A percentile compares a stretch with the other conserved stretches of the same genome.
Evolutionary conservation across 2,797 vertebrate species (phyloP).

Genomic region (Spea hammondii): DNA sequence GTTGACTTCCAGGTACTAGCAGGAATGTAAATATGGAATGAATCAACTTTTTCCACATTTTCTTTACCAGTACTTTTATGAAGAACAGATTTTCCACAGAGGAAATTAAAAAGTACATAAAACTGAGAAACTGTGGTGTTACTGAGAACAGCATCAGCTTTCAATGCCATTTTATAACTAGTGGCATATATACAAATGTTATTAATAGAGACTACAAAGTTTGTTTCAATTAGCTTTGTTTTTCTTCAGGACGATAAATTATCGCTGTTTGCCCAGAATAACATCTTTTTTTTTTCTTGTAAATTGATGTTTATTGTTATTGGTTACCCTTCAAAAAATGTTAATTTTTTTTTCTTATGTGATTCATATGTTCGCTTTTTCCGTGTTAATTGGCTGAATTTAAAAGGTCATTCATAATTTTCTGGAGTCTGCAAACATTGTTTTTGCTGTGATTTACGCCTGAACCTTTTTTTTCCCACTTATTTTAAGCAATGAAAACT

Average conservation of each 20-base stretch:
- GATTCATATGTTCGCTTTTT: slow-evolving; percentile 32
- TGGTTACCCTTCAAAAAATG: slow-evolving; percentile 43
- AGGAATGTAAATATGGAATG: slow-evolving; percentile 81
- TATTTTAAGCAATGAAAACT: slow-evolving; percentile 19
- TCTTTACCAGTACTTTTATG: slow-evolving; percentile 81
- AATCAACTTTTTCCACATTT: slow-evolving; percentile 85
- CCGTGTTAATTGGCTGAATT: slow-evolving; percentile 43
- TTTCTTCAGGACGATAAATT: slow-evolving; percentile 69
- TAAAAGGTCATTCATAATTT: slow-evolving; percentile 43
- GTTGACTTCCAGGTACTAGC: slow-evolving; percentile 76
- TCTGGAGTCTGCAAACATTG: slow-evolving; percentile 42
- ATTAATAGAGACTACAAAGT: slow-evolving; percentile 64
- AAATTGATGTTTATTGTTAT: slow-evolving; percentile 58
- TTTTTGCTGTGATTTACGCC: slow-evolving; percentile 60
- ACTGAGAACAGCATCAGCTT: slow-evolving; percentile 77
- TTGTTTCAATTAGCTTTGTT: slow-evolving; percentile 71
- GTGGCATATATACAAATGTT: slow-evolving; percentile 66
- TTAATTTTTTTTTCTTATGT: slow-evolving; percentile 22
- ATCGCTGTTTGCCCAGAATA: slow-evolving; percentile 72
- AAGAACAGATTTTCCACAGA: slow-evolving; percentile 96
- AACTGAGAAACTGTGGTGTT: slow-evolving; percentile 77
- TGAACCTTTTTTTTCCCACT: slow-evolving; percentile 37
- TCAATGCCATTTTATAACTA: slow-evolving; percentile 71
- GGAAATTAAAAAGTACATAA: slow-evolving; percentile 93
- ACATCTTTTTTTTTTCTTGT: slow-evolving; percentile 65